phyloP scores from a whole-genome alignment of 2,888 invertebrate species.

The Anoplius nigerrimus region DNA sequence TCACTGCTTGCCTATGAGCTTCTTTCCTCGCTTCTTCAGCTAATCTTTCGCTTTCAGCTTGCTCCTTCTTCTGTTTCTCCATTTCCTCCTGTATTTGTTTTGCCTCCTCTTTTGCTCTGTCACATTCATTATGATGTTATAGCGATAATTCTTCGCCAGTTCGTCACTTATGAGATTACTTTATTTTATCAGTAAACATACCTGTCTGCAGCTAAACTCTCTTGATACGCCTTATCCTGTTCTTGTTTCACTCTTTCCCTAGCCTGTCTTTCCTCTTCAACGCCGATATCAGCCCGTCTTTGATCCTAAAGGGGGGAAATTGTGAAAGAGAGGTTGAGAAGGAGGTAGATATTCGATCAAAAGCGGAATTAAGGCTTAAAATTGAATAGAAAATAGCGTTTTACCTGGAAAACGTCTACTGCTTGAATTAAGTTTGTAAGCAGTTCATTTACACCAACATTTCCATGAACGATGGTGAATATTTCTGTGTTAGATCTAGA shows the following conservation, averaged over 20 bases:
- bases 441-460: constrained; percentile 92
- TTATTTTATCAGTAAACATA: too few species aligned
- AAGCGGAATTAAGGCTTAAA: too few species aligned
- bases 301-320: too few species aligned
- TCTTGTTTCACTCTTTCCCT: constrained; percentile 93
- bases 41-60: constrained; percentile 85
- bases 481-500: constrained; percentile 93
- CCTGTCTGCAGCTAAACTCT: constrained; percentile 91
- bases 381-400: constrained; percentile 33
- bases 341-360: too few species aligned
- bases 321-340: too few species aligned
- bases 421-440: constrained; percentile 91
- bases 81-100: constrained; percentile 85
- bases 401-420: constrained; percentile 84
- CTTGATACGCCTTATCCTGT: constrained; percentile 95
- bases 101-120: constrained; percentile 89
- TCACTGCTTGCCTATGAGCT: constrained; percentile 79
- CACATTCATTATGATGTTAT: neutral
- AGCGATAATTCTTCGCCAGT: neutral
- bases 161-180: neutral
- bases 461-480: constrained; percentile 92
- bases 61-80: constrained; percentile 83
- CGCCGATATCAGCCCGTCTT: constrained; percentile 84
- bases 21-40: constrained; percentile 86
- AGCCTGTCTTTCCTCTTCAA: constrained; percentile 92